Base-by-base conservation (phyloP, 2,797 vertebrate species). In the Naso thynnoides region DNA sequence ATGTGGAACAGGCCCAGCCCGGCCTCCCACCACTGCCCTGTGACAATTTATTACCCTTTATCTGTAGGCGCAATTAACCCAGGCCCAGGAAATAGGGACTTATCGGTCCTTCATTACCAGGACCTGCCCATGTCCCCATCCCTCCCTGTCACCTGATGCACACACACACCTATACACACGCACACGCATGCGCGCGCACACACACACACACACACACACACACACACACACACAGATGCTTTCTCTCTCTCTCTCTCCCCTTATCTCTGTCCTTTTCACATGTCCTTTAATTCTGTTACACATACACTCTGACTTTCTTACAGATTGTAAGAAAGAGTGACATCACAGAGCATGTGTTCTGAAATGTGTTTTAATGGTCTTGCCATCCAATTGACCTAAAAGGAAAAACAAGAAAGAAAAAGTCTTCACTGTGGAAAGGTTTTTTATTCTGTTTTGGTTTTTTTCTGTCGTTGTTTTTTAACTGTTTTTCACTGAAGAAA, bases 41-140 rank as follows among this genome's bases (percentile, higher is more conserved):
- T 85, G 90, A 92, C 91, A 93, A 95, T 95, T 94, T 95, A 95
- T 95, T 94, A 93, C 90, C 86, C 89, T 93, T 95, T 95, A 95
- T 95, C 94, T 94, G 89, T 87, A 86, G 87, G 88, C 91, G 91
- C 94, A 95, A 95, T 95, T 95, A 95, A 95, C 95, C 94, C 92
- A 84, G 86, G 90, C 89, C 85, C 86, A 83, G 88, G 87, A 93
- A 93, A 91, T 89, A 89, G 90, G 86, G 88, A 93, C 90, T 94
- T 94, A 93, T 93, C 93, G 91, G 92, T 88, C 92, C 89, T 92
- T 94, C 91, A 94, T 93, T 92, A 93, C 91, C 81, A 91, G 84
- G 86, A 89, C 90, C 88, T 88, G 90, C 85, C 84, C 86, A 88
- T 93, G 92, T 93, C 77, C 89, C 84, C 90, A 93, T 93, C 86